Evolutionary conservation across 2,797 vertebrate genomes (phyloP), one percentile per base, ranked within the genome.

Genomic region (Scomberomorus guttatus): DNA sequence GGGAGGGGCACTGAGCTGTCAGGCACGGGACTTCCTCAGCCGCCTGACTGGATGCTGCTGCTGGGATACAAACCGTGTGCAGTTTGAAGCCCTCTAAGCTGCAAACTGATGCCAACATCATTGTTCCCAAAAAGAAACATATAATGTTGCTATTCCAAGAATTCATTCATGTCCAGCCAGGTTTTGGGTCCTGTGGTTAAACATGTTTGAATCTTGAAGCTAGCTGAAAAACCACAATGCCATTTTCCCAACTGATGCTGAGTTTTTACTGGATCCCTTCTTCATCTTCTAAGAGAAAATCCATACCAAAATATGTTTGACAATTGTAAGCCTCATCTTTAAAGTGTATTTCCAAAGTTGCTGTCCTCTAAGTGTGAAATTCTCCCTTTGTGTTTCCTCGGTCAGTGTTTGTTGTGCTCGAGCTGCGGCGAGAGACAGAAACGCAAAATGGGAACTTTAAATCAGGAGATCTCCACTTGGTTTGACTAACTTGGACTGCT

Each of bases 1-100:
- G 84, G 77, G 78, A 63, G 79, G 76, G 61, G 54, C 51, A 5
- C 51, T 25, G 14, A 34, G 69, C 17, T 6, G 10, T 13, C 57
- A 69, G 65, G 24, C 78, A 27, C 25, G 34, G 56, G 71, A 56
- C 72, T 14, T 75, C 67, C 52, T 39, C 56, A 22, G 46, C 20
- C 51, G 69, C 73, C 58, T 83, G 81, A 80, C 79, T 76, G 29
- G n/a, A 42, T 46, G 44, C 77, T 75, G 81, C 77, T 57, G 29
- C 51, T 76, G 64, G 29, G 55, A 71, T 18, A 46, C 60, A 48
- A 50, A 73, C 29, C 72, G n/a, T 44, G 25, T 44, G 57, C 58
- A 17, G 37, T 55, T 25, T 61, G 51, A 39, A 50, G 48, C 39
- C 63, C 52, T 46, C 22, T n/a, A 20, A 3, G 20, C 62, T 64